A percentile compares a stretch with the other conserved stretches of the same genome.
These are phyloP conservation scores for Sarcoramphus papa DNA, from an alignment of 2,797 vertebrate genomes.

Conservation along the genomic window DNA sequence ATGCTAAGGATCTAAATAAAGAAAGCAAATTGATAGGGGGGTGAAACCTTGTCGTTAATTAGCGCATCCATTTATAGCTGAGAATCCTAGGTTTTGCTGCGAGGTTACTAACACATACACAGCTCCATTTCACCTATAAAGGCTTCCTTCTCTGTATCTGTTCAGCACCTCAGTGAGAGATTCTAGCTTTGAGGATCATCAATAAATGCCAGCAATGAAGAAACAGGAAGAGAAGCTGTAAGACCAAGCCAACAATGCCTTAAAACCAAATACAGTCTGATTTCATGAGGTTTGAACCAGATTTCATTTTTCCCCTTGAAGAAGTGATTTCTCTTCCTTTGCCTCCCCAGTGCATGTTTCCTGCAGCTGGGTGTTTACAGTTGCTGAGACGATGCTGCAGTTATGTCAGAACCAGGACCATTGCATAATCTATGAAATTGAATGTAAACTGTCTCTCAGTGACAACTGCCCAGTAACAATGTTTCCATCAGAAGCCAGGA, in stretches of 20 bases:
- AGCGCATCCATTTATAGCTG: background rate
- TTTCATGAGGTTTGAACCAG: background rate
- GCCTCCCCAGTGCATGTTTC: background rate
- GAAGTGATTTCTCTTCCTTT: background rate
- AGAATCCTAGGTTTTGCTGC: background rate
- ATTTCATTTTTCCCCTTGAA: background rate
- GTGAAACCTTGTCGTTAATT: background rate
- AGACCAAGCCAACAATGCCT: background rate
- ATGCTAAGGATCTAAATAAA: background rate
- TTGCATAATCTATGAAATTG: slow-evolving; percentile 36
- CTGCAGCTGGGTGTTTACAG: background rate
- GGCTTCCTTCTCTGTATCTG: background rate
- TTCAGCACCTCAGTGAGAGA: background rate
- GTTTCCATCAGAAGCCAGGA: background rate
- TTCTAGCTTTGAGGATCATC: background rate
- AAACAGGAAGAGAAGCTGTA: background rate
- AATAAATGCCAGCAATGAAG: background rate
- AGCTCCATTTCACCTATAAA: background rate
- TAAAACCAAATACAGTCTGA: background rate
- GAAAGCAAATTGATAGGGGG: background rate
- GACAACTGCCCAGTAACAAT: slow-evolving; percentile 4
- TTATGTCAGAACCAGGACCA: slow-evolving; percentile 32
- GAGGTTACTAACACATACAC: background rate
- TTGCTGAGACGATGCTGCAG: background rate
- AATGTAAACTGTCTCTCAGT: background rate